Evolutionary conservation across 2,113 vertebrate genomes (phyloP).

Genomic region (Pseudopipra pipra): DNA sequence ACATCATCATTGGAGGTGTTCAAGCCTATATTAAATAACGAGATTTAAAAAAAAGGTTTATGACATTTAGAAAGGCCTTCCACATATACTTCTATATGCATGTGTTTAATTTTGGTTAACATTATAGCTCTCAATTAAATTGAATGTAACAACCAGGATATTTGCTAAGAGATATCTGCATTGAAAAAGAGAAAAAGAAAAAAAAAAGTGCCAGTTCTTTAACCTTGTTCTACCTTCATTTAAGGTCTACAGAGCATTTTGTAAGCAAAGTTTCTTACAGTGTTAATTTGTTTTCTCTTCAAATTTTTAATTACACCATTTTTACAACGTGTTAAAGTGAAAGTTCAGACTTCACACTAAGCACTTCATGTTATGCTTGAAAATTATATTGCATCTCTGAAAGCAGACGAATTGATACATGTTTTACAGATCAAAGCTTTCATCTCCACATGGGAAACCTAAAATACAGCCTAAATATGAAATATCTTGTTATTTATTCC

Average conservation of each 20-base stretch:
- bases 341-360: not conserved
- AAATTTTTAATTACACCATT: not conserved
- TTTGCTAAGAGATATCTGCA: not conserved
- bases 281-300: not conserved
- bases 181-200: not conserved
- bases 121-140: not conserved
- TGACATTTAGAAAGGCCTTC: not conserved
- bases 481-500: constrained; percentile 9
- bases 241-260: not conserved
- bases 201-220: not conserved
- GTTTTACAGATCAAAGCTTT: constrained; percentile 33
- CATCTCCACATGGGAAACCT: not conserved
- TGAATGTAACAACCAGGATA: not conserved
- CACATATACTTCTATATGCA: not conserved
- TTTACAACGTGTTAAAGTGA: not conserved
- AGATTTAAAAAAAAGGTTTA: not conserved
- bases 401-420: constrained; percentile 2
- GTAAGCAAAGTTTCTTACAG: not conserved
- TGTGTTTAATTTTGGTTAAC: not conserved
- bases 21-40: not conserved
- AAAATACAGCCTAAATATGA: not conserved
- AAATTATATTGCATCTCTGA: not conserved
- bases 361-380: not conserved
- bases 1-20: not conserved
- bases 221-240: not conserved